These are phyloP conservation scores for Neogobius melanostomus DNA, from an alignment of 2,113 vertebrate species.

Conservation along the genomic window DNA sequence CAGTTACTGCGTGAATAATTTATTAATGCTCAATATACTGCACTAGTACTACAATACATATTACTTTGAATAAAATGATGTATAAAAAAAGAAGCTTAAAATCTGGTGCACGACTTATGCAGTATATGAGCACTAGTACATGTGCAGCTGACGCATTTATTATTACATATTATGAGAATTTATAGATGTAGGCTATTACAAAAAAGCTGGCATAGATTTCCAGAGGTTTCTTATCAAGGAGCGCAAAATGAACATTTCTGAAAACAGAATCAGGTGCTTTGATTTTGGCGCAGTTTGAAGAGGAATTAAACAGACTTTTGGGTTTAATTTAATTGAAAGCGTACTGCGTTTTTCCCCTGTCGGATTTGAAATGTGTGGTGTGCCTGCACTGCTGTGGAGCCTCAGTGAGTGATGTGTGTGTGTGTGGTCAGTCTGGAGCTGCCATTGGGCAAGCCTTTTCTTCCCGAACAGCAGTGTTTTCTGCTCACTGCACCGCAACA, in stretches of 20 bases:
- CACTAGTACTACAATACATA: not conserved
- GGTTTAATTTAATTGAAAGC: not conserved
- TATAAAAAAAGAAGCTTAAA: not conserved
- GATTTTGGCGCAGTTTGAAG: too few relatives aligned
- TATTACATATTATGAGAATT: too few relatives aligned
- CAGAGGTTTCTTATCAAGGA: too few relatives aligned
- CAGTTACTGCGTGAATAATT: not conserved
- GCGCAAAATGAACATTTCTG: too few relatives aligned
- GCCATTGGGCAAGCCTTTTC: constrained; percentile 17
- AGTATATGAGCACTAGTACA: too few relatives aligned
- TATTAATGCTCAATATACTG: not conserved
- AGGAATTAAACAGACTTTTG: too few relatives aligned
- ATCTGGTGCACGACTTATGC: too few relatives aligned
- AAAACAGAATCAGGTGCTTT: too few relatives aligned
- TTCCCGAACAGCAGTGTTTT: constrained; percentile 26
- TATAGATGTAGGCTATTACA: too few relatives aligned
- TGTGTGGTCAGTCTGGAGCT: not conserved
- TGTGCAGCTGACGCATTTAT: too few relatives aligned
- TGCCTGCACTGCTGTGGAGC: not conserved
- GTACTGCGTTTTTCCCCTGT: not conserved
- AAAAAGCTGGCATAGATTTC: too few relatives aligned
- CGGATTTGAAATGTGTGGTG: not conserved
- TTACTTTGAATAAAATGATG: not conserved
- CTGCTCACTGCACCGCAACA: constrained; percentile 36
- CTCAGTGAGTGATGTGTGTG: not conserved